Percentiles rank a stretch among this genome's conserved stretches.
Evolutionary conservation across 92 coral and sea anemone species (phyloP).

Genomic region (Nematostella vectensis): DNA sequence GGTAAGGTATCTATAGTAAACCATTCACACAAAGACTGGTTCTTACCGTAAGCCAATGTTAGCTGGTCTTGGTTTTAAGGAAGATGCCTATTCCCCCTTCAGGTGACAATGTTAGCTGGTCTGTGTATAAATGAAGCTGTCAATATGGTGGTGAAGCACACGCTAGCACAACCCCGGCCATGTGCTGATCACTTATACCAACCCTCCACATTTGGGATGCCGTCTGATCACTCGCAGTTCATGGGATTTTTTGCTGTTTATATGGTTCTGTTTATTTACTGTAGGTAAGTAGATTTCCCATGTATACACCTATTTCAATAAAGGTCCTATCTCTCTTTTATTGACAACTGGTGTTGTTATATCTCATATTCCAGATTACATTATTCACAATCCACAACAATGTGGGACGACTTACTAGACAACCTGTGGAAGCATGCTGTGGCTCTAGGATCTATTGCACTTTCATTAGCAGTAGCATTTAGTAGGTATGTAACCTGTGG

Average conservation of each 20-base stretch:
- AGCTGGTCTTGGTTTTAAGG: no score
- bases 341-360: no score
- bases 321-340: not conserved
- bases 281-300: slow-evolving; percentile 78
- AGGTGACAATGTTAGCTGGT: slow-evolving; percentile 88
- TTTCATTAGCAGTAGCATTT: slow-evolving; percentile 76
- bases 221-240: slow-evolving; percentile 94
- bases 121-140: slow-evolving; percentile 70
- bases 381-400: slow-evolving; percentile 79
- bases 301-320: no score
- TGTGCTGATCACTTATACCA: slow-evolving; percentile 75
- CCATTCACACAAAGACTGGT: no score
- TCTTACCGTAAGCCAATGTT: no score
- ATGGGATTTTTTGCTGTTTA: slow-evolving; percentile 92
- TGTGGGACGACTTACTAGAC: slow-evolving; percentile 93
- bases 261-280: slow-evolving; percentile 86
- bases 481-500: slow-evolving; percentile 91
- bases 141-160: slow-evolving; percentile 58
- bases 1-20: no score
- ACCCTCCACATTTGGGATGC: slow-evolving; percentile 77
- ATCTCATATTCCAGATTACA: slow-evolving; percentile 42
- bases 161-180: slow-evolving; percentile 76
- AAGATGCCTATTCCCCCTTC: not conserved
- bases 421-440: slow-evolving; percentile 92
- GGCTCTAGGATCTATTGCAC: slow-evolving; percentile 57